phyloP scores from a whole-genome alignment of 2,888 invertebrate genomes.

The Sarcophaga carnaria region DNA sequence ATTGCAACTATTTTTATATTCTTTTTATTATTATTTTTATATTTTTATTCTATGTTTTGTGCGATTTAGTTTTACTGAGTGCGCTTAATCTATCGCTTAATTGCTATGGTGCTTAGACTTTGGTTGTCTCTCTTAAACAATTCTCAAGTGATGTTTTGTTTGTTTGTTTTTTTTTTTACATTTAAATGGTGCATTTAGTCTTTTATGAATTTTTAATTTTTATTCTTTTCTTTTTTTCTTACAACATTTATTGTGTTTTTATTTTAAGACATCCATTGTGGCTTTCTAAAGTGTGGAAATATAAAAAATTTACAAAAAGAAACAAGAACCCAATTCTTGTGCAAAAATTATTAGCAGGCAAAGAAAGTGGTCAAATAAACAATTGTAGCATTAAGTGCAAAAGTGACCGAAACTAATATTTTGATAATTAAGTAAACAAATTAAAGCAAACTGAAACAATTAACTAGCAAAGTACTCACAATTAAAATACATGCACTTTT shows the following conservation, averaged over 20 bases:
- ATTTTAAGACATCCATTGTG: slow-evolving; percentile 57
- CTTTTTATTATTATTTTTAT: slow-evolving; percentile 1
- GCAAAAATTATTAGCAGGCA: background rate
- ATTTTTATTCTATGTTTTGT: slow-evolving; percentile 47
- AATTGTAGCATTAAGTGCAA: background rate
- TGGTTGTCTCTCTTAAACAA: slow-evolving; percentile 17
- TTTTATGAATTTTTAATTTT: background rate
- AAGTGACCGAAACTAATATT: background rate
- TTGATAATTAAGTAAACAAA: no score
- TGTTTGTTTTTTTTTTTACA: slow-evolving; percentile 1
- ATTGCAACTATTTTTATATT: slow-evolving; percentile 6
- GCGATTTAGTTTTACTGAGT: slow-evolving; percentile 41
- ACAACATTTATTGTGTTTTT: slow-evolving; percentile 40
- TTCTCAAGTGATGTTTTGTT: slow-evolving; percentile 28
- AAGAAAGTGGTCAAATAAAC: background rate
- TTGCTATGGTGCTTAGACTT: slow-evolving; percentile 44
- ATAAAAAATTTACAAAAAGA: slow-evolving; percentile 12
- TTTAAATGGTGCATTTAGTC: slow-evolving; percentile 47
- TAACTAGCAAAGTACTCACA: no score
- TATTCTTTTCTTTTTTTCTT: slow-evolving; percentile 18
- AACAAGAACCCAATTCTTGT: background rate
- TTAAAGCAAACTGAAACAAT: no score
- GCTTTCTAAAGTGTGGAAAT: slow-evolving; percentile 44
- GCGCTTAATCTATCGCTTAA: slow-evolving; percentile 44
- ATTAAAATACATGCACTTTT: no score